Evolutionary conservation across 1,140 invertebrate species (phyloP), one percentile per base, ranked within the genome.

Genomic region (Brachionus rotundiformis): DNA sequence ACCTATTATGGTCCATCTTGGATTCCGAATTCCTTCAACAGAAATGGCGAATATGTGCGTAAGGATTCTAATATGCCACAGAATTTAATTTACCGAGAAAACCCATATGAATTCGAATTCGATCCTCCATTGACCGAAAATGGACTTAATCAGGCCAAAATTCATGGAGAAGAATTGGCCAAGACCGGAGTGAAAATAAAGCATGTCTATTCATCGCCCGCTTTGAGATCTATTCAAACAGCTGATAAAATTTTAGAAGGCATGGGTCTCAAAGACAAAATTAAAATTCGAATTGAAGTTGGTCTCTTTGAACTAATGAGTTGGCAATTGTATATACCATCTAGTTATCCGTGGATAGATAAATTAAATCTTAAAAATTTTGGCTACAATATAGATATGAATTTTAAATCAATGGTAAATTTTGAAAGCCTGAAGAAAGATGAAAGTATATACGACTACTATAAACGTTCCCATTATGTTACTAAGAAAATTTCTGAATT

Each of bases 51-150:
- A 76, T 82, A 82, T 76, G 19, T 39, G 19, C 44, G 68, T 19
- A 39, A n/a, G 5, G 39, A 82, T 27, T 19, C 23, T 8, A 82
- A 82, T 63, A 39, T 82, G 47, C 81, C 81, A 19, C 4, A n/a
- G 59, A 63, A 8, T 44, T 29, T 82, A 31, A 54, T 68, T 13
- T 19, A 75, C 8, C n/a, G 81, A 36, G 36, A 75, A 23, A 54
- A 77, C 33, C 47, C 36, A 0, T 75, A 65, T 19, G 68, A 75
- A 16, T 82, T 54, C n/a, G 44, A 41, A 27, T 29, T 82, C 19
- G 81, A 82, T 76, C 41, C 81, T 25, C 81, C 81, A 41, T 49
- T 82, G 23, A 82, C 81, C 23, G 68, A 61, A 77, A 76, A 39
- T 47, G 81, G 81, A 16, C 27, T 75, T 4, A 25, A 41, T 31